Conservation (phyloP, 2,797 vertebrate species). For the Notolabrus celidotus region DNA sequence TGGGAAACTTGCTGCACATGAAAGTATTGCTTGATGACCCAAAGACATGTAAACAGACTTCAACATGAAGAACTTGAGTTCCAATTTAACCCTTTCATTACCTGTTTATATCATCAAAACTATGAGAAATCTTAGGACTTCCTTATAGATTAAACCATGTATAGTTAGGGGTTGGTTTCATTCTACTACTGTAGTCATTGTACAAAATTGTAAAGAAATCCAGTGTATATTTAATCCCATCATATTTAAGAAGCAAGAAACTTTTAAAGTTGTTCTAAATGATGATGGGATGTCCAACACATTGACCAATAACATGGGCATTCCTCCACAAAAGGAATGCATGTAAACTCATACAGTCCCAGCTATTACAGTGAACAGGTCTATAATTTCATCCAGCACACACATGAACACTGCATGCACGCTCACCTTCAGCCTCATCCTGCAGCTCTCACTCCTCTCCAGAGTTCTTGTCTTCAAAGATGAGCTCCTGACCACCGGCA, state of each 20-base stretch:
- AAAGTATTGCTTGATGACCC: neutral
- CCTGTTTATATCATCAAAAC: neutral
- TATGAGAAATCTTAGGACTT: too few relatives aligned
- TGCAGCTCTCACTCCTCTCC: constrained; percentile 77
- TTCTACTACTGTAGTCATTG: too few relatives aligned
- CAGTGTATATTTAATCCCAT: too few relatives aligned
- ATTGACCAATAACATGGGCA: neutral
- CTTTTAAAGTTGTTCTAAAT: neutral
- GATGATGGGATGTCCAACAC: neutral
- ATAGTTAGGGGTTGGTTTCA: too few relatives aligned
- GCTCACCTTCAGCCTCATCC: constrained; percentile 87
- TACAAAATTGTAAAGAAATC: too few relatives aligned
- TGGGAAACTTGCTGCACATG: neutral
- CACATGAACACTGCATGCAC: constrained; percentile 12
- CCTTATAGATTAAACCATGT: too few relatives aligned
- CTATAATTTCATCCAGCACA: constrained; percentile 1
- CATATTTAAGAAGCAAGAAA: neutral
- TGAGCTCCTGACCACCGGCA: constrained; percentile 74
- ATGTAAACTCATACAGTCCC: neutral
- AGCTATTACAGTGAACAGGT: neutral
- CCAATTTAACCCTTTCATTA: neutral
- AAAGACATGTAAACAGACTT: neutral
- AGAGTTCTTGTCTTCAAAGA: constrained; percentile 78
- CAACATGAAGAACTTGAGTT: neutral
- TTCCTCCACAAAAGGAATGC: neutral